Conservation (phyloP, 1,140 invertebrate species). For the Hetaerina americana region DNA sequence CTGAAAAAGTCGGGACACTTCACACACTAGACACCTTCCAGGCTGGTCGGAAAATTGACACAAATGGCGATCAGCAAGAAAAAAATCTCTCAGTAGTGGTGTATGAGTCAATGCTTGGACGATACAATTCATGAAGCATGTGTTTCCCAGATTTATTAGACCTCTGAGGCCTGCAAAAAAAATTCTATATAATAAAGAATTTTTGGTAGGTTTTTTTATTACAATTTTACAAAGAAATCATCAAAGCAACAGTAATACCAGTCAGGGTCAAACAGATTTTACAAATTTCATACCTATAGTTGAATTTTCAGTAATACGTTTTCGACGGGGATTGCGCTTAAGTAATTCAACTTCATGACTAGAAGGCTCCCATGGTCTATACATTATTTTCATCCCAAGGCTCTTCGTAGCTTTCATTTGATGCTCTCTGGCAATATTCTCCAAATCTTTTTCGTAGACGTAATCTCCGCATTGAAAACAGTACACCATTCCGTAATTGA, state of each 20-base stretch:
- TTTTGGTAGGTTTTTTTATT: not conserved
- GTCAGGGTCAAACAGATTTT: not conserved
- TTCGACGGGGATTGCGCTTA: constrained; percentile 57
- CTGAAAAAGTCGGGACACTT: constrained; percentile 74
- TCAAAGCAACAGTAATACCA: not conserved
- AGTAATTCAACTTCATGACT: constrained; percentile 54
- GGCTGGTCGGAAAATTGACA: constrained; percentile 47
- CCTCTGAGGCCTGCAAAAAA: constrained; percentile 57
- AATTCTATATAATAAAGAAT: constrained; percentile 4
- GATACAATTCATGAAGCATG: constrained; percentile 98
- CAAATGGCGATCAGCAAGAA: constrained; percentile 82
- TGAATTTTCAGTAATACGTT: constrained; percentile 65
- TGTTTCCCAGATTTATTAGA: constrained; percentile 92
- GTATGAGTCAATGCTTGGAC: constrained; percentile 92
- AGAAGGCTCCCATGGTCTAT: constrained; percentile 64
- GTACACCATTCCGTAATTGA: constrained; percentile 79
- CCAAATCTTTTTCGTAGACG: constrained; percentile 65
- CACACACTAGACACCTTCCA: constrained; percentile 76
- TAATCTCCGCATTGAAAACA: constrained; percentile 87
- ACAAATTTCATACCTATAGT: constrained; percentile 51
- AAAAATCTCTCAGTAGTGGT: constrained; percentile 87
- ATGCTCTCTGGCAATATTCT: constrained; percentile 33
- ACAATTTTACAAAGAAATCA: not conserved
- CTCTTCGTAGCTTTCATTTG: constrained; percentile 32
- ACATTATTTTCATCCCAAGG: constrained; percentile 46